Evolutionary conservation across 2,888 invertebrate genomes (phyloP).

Genomic region (Metalampra italica): DNA sequence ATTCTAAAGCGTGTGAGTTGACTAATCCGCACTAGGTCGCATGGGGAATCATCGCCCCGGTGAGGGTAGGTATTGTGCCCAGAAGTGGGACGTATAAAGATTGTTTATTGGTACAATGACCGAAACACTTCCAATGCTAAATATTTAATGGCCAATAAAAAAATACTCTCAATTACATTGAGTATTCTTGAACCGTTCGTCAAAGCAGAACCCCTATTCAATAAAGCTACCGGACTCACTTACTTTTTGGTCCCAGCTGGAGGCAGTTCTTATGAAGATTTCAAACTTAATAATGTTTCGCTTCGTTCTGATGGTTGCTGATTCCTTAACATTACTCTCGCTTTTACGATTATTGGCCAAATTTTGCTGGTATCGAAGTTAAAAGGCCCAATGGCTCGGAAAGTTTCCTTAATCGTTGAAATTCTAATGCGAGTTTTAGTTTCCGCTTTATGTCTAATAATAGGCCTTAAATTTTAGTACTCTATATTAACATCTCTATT

Average conservation of each 20-base stretch:
- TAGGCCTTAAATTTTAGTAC: not conserved
- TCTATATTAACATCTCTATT: not conserved
- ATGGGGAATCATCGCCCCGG: too few relatives aligned
- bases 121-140: too few relatives aligned
- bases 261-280: conserved; percentile 7
- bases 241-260: conserved; percentile 14
- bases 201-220: conserved; percentile 2
- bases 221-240: conserved; percentile 11
- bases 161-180: not conserved
- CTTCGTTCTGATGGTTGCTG: not conserved
- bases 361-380: conserved; percentile 8
- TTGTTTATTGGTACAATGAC: too few relatives aligned
- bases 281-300: conserved; percentile 10
- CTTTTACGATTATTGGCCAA: conserved; percentile 9
- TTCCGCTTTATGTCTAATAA: not conserved
- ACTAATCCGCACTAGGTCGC: too few relatives aligned
- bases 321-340: not conserved
- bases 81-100: too few relatives aligned
- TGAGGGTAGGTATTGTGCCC: too few relatives aligned
- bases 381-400: conserved; percentile 7
- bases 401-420: conserved; percentile 4
- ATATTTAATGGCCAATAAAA: too few relatives aligned
- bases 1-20: too few relatives aligned
- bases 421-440: conserved; percentile 1
- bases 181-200: not conserved